Evolutionary conservation across 2,797 vertebrate species (phyloP).

Genomic region (Kryptopterus vitreolus): DNA sequence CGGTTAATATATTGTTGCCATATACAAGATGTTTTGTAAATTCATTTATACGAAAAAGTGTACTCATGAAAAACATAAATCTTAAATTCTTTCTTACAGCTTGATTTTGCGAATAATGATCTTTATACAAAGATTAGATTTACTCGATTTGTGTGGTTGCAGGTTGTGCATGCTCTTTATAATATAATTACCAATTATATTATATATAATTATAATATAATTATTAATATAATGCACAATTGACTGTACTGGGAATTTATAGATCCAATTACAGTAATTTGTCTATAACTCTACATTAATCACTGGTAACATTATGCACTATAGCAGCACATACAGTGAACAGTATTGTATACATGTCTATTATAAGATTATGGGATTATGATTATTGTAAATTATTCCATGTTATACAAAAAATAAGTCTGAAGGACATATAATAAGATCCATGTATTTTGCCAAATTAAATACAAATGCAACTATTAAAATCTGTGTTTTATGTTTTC

Average conservation of each 20-base stretch:
- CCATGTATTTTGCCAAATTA: not conserved
- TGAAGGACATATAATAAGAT: not conserved
- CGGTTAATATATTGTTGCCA: too few relatives aligned
- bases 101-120: not conserved
- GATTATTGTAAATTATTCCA: not conserved
- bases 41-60: too few relatives aligned
- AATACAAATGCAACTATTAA: not conserved
- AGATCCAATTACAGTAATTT: too few relatives aligned
- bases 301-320: too few relatives aligned
- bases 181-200: too few relatives aligned
- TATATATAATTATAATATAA: too few relatives aligned
- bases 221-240: too few relatives aligned
- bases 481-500: not conserved
- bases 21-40: not conserved
- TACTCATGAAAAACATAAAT: too few relatives aligned
- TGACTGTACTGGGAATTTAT: not conserved
- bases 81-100: not conserved
- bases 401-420: not conserved
- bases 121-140: not conserved
- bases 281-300: too few relatives aligned
- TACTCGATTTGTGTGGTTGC: not conserved
- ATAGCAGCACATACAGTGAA: too few relatives aligned
- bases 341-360: not conserved
- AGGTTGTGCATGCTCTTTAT: too few relatives aligned
- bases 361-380: not conserved